These are phyloP conservation scores for Balearica regulorum DNA, from an alignment of 2,797 vertebrate species.

Conservation along the genomic window DNA sequence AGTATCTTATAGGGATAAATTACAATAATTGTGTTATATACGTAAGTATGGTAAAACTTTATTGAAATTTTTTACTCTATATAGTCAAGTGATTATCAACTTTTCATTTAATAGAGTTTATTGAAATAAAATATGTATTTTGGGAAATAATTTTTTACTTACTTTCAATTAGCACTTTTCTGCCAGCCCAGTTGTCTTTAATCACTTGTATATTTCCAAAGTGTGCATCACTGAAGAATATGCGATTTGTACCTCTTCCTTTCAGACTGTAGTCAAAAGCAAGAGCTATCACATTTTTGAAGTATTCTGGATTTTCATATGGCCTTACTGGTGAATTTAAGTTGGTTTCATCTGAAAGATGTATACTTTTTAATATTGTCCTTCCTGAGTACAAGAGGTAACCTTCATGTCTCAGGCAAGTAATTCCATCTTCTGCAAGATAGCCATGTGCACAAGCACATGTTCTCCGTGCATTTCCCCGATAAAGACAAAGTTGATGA, in stretches of 20 bases:
- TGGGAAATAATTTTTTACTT: slow-evolving; percentile 69
- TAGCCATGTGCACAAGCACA: slow-evolving; percentile 96
- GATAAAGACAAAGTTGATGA: slow-evolving; percentile 94
- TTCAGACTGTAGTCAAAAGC: slow-evolving; percentile 91
- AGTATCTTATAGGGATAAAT: neutral
- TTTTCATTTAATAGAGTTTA: neutral
- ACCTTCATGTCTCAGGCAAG: slow-evolving; percentile 91
- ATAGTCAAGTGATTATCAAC: neutral
- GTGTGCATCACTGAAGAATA: slow-evolving; percentile 97
- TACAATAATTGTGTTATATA: neutral
- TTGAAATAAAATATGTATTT: neutral
- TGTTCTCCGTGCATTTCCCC: slow-evolving; percentile 81
- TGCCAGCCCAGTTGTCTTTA: slow-evolving; percentile 93
- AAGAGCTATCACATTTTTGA: slow-evolving; percentile 92
- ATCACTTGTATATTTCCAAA: slow-evolving; percentile 98
- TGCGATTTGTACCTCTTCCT: slow-evolving; percentile 84
- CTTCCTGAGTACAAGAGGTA: slow-evolving; percentile 96
- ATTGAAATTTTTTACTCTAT: neutral
- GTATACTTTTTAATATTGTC: slow-evolving; percentile 94
- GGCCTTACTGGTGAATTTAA: slow-evolving; percentile 93
- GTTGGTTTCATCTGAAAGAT: slow-evolving; percentile 95
- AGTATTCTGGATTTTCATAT: slow-evolving; percentile 89
- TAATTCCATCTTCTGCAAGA: slow-evolving; percentile 86
- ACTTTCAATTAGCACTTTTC: slow-evolving; percentile 90
- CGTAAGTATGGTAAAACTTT: neutral